phyloP scores from a whole-genome alignment of 2,113 vertebrate species.

The Capreolus pygargus region DNA sequence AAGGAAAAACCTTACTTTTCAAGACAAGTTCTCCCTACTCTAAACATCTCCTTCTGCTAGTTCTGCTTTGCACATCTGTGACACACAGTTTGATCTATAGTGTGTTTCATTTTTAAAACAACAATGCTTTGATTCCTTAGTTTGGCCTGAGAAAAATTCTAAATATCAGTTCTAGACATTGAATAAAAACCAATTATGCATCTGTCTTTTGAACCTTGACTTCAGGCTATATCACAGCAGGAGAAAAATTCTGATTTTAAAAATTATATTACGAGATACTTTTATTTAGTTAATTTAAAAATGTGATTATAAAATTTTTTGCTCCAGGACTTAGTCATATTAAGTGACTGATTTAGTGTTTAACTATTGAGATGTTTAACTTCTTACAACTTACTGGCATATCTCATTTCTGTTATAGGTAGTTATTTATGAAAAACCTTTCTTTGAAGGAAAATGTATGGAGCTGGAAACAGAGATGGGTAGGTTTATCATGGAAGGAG shows the following conservation, averaged over 20 bases:
- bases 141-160: not conserved
- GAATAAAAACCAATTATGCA: not conserved
- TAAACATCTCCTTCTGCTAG: not conserved
- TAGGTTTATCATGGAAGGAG: constrained; percentile 73
- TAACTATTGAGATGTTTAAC: not conserved
- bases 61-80: not conserved
- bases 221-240: not conserved
- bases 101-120: not conserved
- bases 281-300: not conserved
- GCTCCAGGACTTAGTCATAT: not conserved
- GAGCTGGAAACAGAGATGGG: constrained; percentile 86
- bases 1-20: not conserved
- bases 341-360: not conserved
- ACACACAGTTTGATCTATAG: not conserved
- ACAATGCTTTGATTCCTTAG: not conserved
- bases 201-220: not conserved
- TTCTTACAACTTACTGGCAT: not conserved
- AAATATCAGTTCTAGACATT: not conserved
- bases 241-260: not conserved
- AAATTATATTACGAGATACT: not conserved
- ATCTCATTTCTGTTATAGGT: constrained; percentile 79
- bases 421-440: constrained; percentile 91
- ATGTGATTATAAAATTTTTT: constrained; percentile 1
- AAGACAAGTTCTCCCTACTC: not conserved
- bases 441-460: constrained; percentile 88